Base-by-base conservation (phyloP, 1,140 invertebrate species). In the Dermatophagoides farinae region DNA sequence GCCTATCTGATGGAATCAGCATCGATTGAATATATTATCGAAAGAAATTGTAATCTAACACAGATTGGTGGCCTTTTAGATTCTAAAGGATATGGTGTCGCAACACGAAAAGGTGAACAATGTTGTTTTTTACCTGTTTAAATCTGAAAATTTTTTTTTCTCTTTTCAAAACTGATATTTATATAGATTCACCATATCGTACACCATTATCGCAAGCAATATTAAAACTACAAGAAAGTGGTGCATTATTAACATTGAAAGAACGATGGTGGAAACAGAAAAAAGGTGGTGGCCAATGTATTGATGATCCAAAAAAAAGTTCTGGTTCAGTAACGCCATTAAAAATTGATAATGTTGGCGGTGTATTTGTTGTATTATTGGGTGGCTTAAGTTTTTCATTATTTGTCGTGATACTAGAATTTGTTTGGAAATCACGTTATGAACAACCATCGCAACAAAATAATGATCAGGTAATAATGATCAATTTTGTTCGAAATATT, bases 11-110 rank as follows among this genome's bases (percentile, higher is more conserved):
- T 77, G 88, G 95, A 98, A 75, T 96, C 90, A 0, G 95, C 91
- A 0, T 96, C 95, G 80, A 74, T 98, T 53, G 95, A 98, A 71
- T 95, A 93, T 69, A 82, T 83, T 0, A 86, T 93, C 0, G 89
- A 97, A 74, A 76, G 92, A 54, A 87, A 97, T 69, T 98, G 93
- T 72, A 95, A 97, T 73, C 76, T 98, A 5, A 98, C 93, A 37
- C 91, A 97, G 78, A 90, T 98, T 44, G 93, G 93, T 0, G 92
- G 91, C 1, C 77, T 96, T 0, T 74, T 95, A 16, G 90, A 93
- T 67, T 89, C 85, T 37, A 95, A 95, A 72, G 85, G 69, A 25
- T 71, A 71, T 54, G 71, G 70, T 37, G 70, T 71, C 22, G 70
- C 69, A 12, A 64, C 68, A 0, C 62, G 58, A 31, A 69, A 71